A percentile compares a stretch with the other conserved stretches of the same genome.
Evolutionary conservation across 2,888 invertebrate genomes (phyloP).

Genomic region (Cephus nigrinus): DNA sequence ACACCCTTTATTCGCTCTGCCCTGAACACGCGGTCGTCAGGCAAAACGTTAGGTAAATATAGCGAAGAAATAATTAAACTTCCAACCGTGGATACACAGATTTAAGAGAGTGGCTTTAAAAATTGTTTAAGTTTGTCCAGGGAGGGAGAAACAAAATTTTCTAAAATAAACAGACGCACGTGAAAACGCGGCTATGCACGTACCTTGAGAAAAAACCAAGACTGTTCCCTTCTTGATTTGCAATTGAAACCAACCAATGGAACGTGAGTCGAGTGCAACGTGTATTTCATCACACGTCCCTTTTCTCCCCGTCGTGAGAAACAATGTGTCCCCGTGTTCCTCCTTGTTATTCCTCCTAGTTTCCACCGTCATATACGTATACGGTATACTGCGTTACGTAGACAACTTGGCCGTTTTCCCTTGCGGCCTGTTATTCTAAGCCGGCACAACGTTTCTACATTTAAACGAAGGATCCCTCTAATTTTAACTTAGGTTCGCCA

Average conservation of each 20-base stretch:
- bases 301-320: background rate
- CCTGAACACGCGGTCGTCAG: background rate
- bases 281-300: background rate
- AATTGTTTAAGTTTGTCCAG: background rate
- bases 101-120: background rate
- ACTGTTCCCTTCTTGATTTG: background rate
- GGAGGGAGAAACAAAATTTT: background rate
- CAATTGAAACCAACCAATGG: background rate
- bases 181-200: background rate
- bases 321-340: background rate
- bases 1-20: background rate
- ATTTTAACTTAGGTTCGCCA: slow-evolving; percentile 34
- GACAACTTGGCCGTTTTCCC: background rate
- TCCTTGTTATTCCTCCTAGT: background rate
- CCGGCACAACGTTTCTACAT: slow-evolving; percentile 26
- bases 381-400: background rate
- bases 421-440: background rate
- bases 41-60: background rate
- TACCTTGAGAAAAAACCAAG: background rate
- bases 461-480: slow-evolving; percentile 38
- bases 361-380: background rate
- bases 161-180: background rate
- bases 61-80: background rate
- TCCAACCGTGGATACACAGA: background rate
- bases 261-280: background rate